Base-by-base conservation (phyloP, 1,140 invertebrate species). In the Hyles vespertilio region DNA sequence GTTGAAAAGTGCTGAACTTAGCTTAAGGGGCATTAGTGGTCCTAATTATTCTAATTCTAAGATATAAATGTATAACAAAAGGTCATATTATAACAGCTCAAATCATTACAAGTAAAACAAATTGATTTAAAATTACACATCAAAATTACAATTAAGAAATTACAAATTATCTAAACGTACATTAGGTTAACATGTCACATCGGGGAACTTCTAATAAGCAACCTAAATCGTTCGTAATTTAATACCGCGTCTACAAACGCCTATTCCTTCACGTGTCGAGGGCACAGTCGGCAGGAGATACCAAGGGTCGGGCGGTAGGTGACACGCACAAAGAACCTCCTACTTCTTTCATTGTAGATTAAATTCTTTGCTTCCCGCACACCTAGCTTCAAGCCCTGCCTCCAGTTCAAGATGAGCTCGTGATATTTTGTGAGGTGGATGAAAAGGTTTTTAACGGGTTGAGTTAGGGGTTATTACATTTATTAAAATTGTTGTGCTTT, bases 281-380 rank as follows among this genome's bases (percentile, higher is more conserved):
- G 70, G 69, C 55, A 53, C 44, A 69, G 73, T 73, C 72, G 63
- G 65, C 79, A 69, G 67, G 64, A 69, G 62, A 68, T 61, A 57
- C 69, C 54, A 59, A 63, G 72, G 78, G 72, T 75, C 77, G 80
- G 60, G 63, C 54, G 71, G 72, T 70, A 72, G 80, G 79, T 77
- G 80, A 84, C 84, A 84, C 84, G 81, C 84, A 84, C 80, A 87
- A 84, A 84, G 81, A 81, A 77, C 70, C 74, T 71, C 75, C 67
- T 70, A 84, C 76, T 87, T 87, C 84, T 87, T 84, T 87, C 79
- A 84, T 83, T 84, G 84, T 80, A 84, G 81, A 87, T 87, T 87
- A 87, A 87, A 87, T 87, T 87, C 81, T 84, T 87, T 81, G 77
- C 72, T 81, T 74, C 66, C 74, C 71, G 77, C 78, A 72, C 77